Evolutionary conservation across 37 sponge, comb jelly and placozoan genomes (phyloP).

Genomic region (Halisarca cf. caerulea): DNA sequence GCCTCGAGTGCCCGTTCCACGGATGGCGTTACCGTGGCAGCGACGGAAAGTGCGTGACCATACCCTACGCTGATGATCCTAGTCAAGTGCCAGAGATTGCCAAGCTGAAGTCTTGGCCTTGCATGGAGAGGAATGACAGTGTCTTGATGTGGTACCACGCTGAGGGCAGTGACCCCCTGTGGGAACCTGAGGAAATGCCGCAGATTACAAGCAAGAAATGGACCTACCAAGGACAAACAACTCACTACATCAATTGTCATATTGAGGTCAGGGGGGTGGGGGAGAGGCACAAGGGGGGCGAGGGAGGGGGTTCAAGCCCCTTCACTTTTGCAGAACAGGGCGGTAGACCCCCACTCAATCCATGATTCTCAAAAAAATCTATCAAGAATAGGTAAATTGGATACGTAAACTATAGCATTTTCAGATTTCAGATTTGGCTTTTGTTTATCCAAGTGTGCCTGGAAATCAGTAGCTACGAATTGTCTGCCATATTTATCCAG

Average conservation of each 20-base stretch:
- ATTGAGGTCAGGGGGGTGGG: slow-evolving; percentile 62
- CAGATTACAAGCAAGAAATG: slow-evolving; percentile 34
- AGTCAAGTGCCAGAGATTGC: slow-evolving; percentile 49
- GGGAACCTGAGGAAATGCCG: slow-evolving; percentile 36
- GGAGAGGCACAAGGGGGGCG: too few relatives aligned
- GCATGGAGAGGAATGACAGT: slow-evolving; percentile 36
- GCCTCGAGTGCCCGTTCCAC: slow-evolving; percentile 73
- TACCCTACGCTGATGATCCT: slow-evolving; percentile 59
- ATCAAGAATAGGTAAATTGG: too few relatives aligned
- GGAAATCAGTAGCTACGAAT: too few relatives aligned
- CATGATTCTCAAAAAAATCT: too few relatives aligned
- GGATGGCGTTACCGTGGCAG: slow-evolving; percentile 62
- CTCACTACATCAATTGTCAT: slow-evolving; percentile 53
- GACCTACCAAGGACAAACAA: slow-evolving; percentile 33
- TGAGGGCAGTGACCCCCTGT: slow-evolving; percentile 58
- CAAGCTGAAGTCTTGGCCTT: slow-evolving; percentile 50
- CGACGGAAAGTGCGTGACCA: slow-evolving; percentile 53
- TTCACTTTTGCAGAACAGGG: too few relatives aligned
- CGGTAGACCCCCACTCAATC: too few relatives aligned
- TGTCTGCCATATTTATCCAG: too few relatives aligned
- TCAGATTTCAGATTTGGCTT: too few relatives aligned
- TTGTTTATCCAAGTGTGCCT: too few relatives aligned
- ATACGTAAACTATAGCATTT: too few relatives aligned
- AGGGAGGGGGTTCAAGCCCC: too few relatives aligned
- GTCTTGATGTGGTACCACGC: slow-evolving; percentile 71